Evolutionary conservation across 2,113 vertebrate species (phyloP), one percentile per base, ranked within the genome.

Genomic region (Entomyzon cyanotis): DNA sequence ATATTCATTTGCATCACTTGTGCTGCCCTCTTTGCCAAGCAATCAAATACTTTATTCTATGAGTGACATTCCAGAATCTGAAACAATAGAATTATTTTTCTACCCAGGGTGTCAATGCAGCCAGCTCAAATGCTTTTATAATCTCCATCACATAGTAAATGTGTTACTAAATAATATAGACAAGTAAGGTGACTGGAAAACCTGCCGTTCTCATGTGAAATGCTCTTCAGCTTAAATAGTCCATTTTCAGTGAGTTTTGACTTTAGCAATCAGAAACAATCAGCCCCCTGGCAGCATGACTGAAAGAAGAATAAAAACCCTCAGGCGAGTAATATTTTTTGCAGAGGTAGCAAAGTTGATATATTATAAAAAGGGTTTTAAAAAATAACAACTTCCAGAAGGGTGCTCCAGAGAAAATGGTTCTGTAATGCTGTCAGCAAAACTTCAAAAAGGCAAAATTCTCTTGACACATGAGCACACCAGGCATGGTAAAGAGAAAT

Each of bases 391-490:
- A 74, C 62, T 91, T 96, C 88, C 76, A 96, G 70, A 88, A 87
- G 74, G 52, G 23, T 87, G 77, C 84, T 94, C 85, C 65, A 69
- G 89, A 93, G 89, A 79, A 96, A 95, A 96, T 90, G 33, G 31
- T 73, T 96, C 76, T 94, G 75, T 89, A 95, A 95, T 0, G 1
- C 46, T 83, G 88, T 96, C 86, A 96, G 94, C 50, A 87, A 93
- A 94, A 92, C 60, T 94, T 93, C 56, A 92, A 76, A 84, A 90
- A 87, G 75, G 42, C 25, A 70, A 93, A 96, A 95, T 94, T 94
- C 92, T 95, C 85, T 83, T 5, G 55, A 84, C 74, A 28, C 79
- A 83, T 89, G 80, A 92, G 58, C 55, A 87, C 74, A 81, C 47
- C 18, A 80, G 50, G 59, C 79, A 41, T 49, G 39, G 68, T 75